Base-by-base conservation (phyloP, 2,113 vertebrate genomes). In the Mesocricetus auratus region DNA sequence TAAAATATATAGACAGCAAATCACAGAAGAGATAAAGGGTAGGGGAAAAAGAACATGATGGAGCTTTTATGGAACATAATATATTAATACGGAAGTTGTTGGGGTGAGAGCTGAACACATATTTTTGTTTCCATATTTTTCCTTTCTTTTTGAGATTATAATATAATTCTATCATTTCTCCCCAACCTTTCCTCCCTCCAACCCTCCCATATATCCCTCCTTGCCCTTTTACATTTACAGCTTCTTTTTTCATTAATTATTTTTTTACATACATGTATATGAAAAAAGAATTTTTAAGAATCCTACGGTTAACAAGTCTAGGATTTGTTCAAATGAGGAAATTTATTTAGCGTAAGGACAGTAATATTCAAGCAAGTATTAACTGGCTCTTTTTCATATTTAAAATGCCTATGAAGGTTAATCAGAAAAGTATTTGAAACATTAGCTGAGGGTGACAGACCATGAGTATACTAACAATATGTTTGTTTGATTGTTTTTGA, bases 301-400 rank as follows among this genome's bases (percentile, higher is more conserved):
- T 93, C 36, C 89, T 83, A 90, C 66, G 92, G 79, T 87, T 95
- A 83, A 86, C 17, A 97, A 95, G 68, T 94, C 82, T 92, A 97
- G 33, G 68, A 96, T 85, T 96, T 96, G 50, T n/a, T 64, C 42
- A 92, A 93, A 94, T 45, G 88, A 94, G 22, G 58, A 36, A 66
- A 96, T 47, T 93, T 96, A 73, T 66, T 94, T 94, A 89, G 71
- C 39, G 62, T 87, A 58, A 95, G 47, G 94, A 95, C 11, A 71
- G 58, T 78, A 95, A 96, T 88, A 33, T 89, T 58, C 92, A 94
- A 95, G 62, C 88, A 36, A 82, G 31, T 82, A 62, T 42, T 94
- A 78, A 92, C 78, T 91, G 83, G 75, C 17, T 91, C 53, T 93
- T 95, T 95, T 91, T 94, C 89, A 96, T 86, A 95, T 96, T 86